Percentiles rank a stretch among this genome's conserved stretches.
Conservation (phyloP, 1,140 invertebrate species). For the Zaprionus taronus region DNA sequence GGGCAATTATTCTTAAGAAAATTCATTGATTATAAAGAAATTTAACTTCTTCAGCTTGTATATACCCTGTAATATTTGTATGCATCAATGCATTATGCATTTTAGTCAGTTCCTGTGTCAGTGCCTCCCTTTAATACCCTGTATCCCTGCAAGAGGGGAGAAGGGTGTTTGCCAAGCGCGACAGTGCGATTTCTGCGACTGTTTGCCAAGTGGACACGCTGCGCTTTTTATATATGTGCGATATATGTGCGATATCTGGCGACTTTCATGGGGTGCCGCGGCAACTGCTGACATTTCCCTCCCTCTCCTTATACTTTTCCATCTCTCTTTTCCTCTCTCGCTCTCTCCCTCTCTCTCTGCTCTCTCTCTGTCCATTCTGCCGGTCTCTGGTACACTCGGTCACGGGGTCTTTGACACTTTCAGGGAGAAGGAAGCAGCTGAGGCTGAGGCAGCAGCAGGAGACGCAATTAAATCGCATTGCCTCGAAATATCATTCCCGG, state of each 20-base stretch:
- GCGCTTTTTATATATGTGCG: slow-evolving; percentile 32
- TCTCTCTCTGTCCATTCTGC: background rate
- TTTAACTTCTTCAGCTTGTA: no score
- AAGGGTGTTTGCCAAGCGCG: background rate
- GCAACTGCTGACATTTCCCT: slow-evolving; percentile 39
- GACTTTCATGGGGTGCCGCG: slow-evolving; percentile 20
- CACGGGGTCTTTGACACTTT: slow-evolving; percentile 82
- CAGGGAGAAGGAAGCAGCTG: background rate
- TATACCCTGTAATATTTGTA: no score
- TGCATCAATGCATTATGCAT: no score
- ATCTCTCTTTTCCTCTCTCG: background rate
- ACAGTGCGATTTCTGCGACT: slow-evolving; percentile 21
- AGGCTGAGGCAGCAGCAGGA: background rate
- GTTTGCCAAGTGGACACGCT: slow-evolving; percentile 51
- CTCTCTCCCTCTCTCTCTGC: background rate
- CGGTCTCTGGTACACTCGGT: slow-evolving; percentile 72
- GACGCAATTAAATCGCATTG: slow-evolving; percentile 68
- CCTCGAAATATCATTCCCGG: slow-evolving; percentile 60
- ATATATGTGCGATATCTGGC: slow-evolving; percentile 3
- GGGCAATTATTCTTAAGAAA: no score
- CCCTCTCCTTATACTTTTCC: no score
- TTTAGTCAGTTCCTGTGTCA: background rate
- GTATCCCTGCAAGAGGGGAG: background rate
- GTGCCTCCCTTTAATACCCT: background rate
- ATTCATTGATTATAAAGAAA: no score